Conservation (phyloP, 2,888 invertebrate genomes). For the Pristionchus entomophagus region DNA sequence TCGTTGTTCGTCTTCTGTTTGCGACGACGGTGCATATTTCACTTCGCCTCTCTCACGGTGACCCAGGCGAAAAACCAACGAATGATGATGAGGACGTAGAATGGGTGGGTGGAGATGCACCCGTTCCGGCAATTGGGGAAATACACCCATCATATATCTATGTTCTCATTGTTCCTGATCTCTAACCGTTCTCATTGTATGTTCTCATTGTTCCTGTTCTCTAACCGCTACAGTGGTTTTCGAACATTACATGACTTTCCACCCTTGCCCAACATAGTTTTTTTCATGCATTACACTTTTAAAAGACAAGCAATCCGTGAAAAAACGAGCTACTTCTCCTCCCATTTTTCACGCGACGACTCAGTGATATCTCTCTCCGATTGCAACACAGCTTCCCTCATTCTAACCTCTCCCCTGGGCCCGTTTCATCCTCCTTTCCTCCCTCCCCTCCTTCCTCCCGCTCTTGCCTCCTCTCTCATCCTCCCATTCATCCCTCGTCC, state of each 20-base stretch:
- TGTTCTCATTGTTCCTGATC: no score
- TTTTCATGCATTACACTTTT: no score
- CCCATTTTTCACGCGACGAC: neutral
- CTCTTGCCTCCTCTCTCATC: slow-evolving; percentile 41
- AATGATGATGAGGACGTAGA: neutral
- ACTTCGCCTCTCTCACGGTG: neutral
- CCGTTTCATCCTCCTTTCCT: slow-evolving; percentile 1
- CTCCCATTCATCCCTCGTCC: slow-evolving; percentile 17
- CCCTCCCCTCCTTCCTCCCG: slow-evolving; percentile 4
- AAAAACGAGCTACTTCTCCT: no score
- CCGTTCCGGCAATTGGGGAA: neutral
- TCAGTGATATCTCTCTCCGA: neutral
- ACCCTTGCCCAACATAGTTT: no score
- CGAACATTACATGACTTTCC: no score
- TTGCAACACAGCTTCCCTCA: slow-evolving; percentile 5
- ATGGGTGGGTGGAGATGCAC: neutral
- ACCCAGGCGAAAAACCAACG: no score
- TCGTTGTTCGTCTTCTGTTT: slow-evolving; percentile 1
- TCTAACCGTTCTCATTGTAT: no score
- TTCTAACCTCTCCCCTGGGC: slow-evolving; percentile 11
- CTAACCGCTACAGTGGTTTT: no score
- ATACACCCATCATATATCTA: no score
- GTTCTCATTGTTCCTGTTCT: no score
- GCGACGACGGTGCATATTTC: neutral
- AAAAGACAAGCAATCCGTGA: no score